phyloP scores from a whole-genome alignment of 2,113 vertebrate genomes.

The Cryptotis parvus region DNA sequence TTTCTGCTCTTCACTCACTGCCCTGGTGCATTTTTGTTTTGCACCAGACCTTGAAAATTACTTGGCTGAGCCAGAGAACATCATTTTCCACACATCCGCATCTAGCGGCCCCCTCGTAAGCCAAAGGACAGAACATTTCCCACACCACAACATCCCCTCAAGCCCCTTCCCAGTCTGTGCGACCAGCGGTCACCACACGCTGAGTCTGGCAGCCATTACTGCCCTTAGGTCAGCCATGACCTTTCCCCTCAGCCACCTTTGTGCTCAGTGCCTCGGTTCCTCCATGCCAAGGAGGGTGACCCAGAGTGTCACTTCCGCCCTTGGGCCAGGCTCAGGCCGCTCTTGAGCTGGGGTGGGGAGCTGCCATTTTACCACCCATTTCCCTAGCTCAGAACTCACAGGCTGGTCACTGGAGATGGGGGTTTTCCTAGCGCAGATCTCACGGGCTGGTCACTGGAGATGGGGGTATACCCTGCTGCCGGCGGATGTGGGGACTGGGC shows the following conservation, averaged over 20 bases:
- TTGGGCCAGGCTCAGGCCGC: too few relatives aligned
- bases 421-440: too few relatives aligned
- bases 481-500: not conserved
- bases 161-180: not conserved
- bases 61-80: accelerated
- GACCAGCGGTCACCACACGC: not conserved
- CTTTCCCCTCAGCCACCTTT: not conserved
- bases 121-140: not conserved
- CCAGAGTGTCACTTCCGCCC: too few relatives aligned
- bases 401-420: not conserved
- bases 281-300: too few relatives aligned
- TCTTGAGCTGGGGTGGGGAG: too few relatives aligned
- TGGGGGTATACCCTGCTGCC: too few relatives aligned
- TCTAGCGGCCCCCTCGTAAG: not conserved
- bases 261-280: not conserved
- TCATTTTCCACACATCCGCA: not conserved
- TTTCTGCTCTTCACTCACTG: not conserved
- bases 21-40: not conserved
- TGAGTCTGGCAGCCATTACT: too few relatives aligned
- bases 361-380: too few relatives aligned
- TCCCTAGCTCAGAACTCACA: too few relatives aligned
- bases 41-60: not conserved
- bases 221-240: too few relatives aligned
- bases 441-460: not conserved
- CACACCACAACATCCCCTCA: not conserved